These are phyloP conservation scores for Amphiprion ocellaris DNA, from an alignment of 2,113 vertebrate species.

Conservation along the genomic window DNA sequence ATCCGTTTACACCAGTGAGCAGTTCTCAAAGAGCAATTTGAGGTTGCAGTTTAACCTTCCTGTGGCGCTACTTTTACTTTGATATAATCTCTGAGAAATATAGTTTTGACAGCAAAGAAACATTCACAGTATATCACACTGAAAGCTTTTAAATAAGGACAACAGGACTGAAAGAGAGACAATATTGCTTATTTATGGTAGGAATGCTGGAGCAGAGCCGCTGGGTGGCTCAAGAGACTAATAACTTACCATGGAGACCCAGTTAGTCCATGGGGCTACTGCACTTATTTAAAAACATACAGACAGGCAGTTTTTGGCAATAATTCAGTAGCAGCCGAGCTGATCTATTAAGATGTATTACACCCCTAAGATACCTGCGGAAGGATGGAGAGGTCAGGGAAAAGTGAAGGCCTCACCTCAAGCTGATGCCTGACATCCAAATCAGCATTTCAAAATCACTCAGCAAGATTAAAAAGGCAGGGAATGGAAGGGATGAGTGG, in stretches of 20 bases:
- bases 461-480: slow-evolving; percentile 84
- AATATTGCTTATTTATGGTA: slow-evolving; percentile 64
- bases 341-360: slow-evolving; percentile 82
- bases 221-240: slow-evolving; percentile 52
- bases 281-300: slow-evolving; percentile 67
- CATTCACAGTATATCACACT: slow-evolving; percentile 66
- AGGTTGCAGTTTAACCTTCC: slow-evolving; percentile 51
- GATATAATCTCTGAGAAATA: slow-evolving; percentile 75
- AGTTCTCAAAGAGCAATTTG: slow-evolving; percentile 43
- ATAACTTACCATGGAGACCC: slow-evolving; percentile 63
- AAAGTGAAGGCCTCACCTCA: slow-evolving; percentile 69
- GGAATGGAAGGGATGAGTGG: slow-evolving; percentile 45
- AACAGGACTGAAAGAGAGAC: slow-evolving; percentile 41
- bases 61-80: slow-evolving; percentile 40
- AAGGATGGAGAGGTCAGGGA: slow-evolving; percentile 64
- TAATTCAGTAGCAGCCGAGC: slow-evolving; percentile 74
- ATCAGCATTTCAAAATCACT: slow-evolving; percentile 83
- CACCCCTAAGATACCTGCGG: slow-evolving; percentile 62
- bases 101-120: slow-evolving; percentile 59
- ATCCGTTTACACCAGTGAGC: slow-evolving; percentile 43
- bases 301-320: slow-evolving; percentile 65
- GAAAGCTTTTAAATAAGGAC: slow-evolving; percentile 66
- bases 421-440: slow-evolving; percentile 72
- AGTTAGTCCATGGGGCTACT: slow-evolving; percentile 68
- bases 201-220: slow-evolving; percentile 29